Evolutionary conservation across 2,797 vertebrate species (phyloP).

Genomic region (Trachurus trachurus): DNA sequence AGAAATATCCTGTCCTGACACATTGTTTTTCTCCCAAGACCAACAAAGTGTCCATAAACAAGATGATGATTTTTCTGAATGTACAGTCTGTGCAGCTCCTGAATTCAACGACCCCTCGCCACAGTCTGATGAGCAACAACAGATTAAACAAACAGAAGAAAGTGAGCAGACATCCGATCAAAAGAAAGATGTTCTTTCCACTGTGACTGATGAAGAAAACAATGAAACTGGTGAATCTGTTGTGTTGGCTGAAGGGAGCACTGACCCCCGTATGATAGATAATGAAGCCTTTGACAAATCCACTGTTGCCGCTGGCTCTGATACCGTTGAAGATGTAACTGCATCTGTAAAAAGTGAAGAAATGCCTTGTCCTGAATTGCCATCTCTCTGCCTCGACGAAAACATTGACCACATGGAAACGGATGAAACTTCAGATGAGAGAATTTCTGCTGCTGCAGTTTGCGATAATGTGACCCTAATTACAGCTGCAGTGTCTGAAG

Average conservation of each 20-base stretch:
- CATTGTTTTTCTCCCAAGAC: conserved; percentile 2
- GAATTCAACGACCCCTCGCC: background rate
- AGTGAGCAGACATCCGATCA: background rate
- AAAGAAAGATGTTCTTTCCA: background rate
- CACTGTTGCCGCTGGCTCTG: background rate
- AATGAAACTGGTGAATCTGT: background rate
- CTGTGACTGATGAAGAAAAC: background rate
- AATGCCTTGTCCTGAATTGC: background rate
- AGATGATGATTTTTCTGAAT: conserved; percentile 2
- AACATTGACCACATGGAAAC: too few species aligned
- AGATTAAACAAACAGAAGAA: conserved; percentile 11
- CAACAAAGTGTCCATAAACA: conserved; percentile 15
- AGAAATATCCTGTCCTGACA: conserved; percentile 10
- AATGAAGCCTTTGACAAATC: background rate
- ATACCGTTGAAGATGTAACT: background rate
- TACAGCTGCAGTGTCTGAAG: too few species aligned
- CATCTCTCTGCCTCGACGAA: conserved; percentile 1
- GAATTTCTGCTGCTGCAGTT: too few species aligned
- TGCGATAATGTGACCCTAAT: too few species aligned
- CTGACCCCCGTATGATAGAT: background rate
- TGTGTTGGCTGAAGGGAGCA: conserved; percentile 1
- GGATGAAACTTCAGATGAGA: too few species aligned
- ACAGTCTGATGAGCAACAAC: background rate
- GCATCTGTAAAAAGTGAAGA: background rate
- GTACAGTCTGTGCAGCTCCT: background rate